Conservation (phyloP, 2,113 vertebrate genomes). For the Campylomormyrus numenius region DNA sequence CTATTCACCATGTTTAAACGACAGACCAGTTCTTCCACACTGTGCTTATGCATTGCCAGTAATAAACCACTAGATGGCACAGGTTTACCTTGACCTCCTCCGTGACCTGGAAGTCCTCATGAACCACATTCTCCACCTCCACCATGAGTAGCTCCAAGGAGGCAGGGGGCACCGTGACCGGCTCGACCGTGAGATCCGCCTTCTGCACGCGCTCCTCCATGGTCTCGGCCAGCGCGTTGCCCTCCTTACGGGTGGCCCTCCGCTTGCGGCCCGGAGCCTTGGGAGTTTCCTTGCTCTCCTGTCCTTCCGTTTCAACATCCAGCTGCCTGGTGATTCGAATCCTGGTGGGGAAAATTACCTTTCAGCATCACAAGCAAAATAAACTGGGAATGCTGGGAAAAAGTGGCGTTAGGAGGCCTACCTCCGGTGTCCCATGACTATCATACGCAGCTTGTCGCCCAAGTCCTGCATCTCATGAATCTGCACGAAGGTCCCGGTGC, state of each 20-base stretch:
- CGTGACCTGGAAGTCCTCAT: slow-evolving; percentile 90
- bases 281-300: slow-evolving; percentile 40
- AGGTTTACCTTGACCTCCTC: slow-evolving; percentile 87
- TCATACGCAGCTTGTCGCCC: slow-evolving; percentile 94
- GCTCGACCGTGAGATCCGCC: slow-evolving; percentile 52
- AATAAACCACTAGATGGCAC: not conserved
- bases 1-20: not conserved
- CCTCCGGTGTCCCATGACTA: slow-evolving; percentile 94
- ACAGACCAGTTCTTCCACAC: not conserved
- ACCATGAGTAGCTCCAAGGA: slow-evolving; percentile 81
- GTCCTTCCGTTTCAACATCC: slow-evolving; percentile 75
- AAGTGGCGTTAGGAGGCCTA: slow-evolving; percentile 30
- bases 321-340: slow-evolving; percentile 77
- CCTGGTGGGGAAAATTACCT: slow-evolving; percentile 49
- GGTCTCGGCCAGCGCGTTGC: slow-evolving; percentile 41
- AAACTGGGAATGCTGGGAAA: not conserved
- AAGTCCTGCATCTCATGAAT: slow-evolving; percentile 99
- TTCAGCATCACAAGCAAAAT: not conserved
- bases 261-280: slow-evolving; percentile 39
- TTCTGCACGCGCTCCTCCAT: slow-evolving; percentile 53
- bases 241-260: slow-evolving; percentile 54
- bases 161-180: slow-evolving; percentile 37
- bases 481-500: slow-evolving; percentile 91
- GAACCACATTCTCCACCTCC: slow-evolving; percentile 86
- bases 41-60: not conserved